phyloP scores from a whole-genome alignment of 1,140 invertebrate species.

The Aphis craccivora region DNA sequence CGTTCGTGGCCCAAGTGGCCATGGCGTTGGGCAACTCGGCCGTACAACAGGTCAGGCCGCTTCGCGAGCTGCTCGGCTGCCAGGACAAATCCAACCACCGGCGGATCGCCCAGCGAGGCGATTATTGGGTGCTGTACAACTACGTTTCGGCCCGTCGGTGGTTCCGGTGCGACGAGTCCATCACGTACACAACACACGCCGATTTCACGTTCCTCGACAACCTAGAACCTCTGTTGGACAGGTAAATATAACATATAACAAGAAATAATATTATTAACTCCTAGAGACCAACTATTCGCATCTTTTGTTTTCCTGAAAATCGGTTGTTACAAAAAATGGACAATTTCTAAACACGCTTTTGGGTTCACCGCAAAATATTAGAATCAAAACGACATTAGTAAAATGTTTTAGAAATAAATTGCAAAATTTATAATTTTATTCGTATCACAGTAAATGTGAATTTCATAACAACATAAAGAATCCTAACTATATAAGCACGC shows the following conservation, averaged over 20 bases:
- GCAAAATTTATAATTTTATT: too few species aligned
- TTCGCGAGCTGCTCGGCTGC: constrained; percentile 70
- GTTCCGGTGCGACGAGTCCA: constrained; percentile 78
- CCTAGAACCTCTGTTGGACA: constrained; percentile 79
- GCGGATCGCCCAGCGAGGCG: constrained; percentile 78
- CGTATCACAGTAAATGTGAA: too few species aligned
- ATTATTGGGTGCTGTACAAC: constrained; percentile 90
- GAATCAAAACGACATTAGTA: background rate
- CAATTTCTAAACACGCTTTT: too few species aligned
- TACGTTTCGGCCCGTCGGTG: constrained; percentile 71
- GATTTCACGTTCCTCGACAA: constrained; percentile 92
- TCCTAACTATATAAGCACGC: too few species aligned
- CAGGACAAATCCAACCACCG: constrained; percentile 72
- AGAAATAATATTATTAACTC: too few species aligned
- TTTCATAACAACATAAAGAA: too few species aligned
- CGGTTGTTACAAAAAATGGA: too few species aligned
- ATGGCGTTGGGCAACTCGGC: constrained; percentile 62
- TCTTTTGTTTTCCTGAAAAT: too few species aligned
- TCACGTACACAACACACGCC: constrained; percentile 92
- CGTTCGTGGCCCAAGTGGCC: constrained; percentile 63
- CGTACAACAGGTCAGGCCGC: constrained; percentile 60
- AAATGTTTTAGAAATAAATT: too few species aligned
- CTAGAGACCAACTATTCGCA: too few species aligned
- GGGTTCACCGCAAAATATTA: background rate
- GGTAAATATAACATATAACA: constrained; percentile 58